Evolutionary conservation across 2,113 vertebrate species (phyloP), one percentile per base, ranked within the genome.

Genomic region (Axis porcinus): DNA sequence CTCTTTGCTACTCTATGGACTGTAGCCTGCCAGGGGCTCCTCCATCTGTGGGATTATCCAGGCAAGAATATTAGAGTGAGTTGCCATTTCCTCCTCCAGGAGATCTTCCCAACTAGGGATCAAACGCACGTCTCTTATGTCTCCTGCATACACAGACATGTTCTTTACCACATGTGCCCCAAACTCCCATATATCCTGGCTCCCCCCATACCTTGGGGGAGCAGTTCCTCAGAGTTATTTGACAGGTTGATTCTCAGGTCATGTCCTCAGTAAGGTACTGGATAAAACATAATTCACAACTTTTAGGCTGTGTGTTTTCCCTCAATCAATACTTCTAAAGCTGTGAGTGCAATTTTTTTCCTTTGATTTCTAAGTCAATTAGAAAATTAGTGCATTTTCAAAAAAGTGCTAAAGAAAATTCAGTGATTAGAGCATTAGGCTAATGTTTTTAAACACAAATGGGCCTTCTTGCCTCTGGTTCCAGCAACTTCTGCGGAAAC

Each of bases 101-200:
- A 40, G 10, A 23, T 70, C 67, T 40, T 70, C 67, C n/a, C 67
- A 36, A 70, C 19, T 70, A 70, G n/a, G n/a, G 19, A 23, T 70
- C 0, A 1, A 70, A 40, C 0, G 0, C n/a, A 21, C 0, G 5
- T 40, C 10, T 70, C 10, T 19, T 23, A 40, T 40, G n/a, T 40
- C 67, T 70, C 10, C 5, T 70, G 67, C n/a, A 70, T 23, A 70
- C 0, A 1, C 10, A 40, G n/a, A 19, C 19, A 40, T 23, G 19
- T 70, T 70, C n/a, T 40, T 70, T 70, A 40, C 19, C n/a, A 23
- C 0, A 2, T 70, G 19, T 0, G 1, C 67, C 10, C 19, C 1
- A 23, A 82, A 82, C 11, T 11, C 16, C 30, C 19, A 82, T n/a
- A 14, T 82, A 4, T 7, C 30, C 9, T n/a, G 47, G 47, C 30